Base-by-base conservation (phyloP, 1,140 invertebrate species). In the Aphelenchoides avenae region DNA sequence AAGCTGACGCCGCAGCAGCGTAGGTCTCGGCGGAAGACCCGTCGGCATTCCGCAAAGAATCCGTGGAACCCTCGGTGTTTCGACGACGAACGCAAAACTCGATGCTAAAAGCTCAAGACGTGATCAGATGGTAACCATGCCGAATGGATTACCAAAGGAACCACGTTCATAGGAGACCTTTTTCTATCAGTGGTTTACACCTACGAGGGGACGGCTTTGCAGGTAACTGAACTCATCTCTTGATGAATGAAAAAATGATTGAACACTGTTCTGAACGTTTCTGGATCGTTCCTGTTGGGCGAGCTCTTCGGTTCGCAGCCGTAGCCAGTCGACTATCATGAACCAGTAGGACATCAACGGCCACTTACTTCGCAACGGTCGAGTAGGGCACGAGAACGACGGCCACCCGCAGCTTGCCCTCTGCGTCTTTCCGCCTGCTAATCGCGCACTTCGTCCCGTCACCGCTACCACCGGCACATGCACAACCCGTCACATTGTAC, bases 401-500 rank as follows among this genome's bases (percentile, higher is more conserved):
- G 30, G 30, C 48, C 30, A 51, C 18, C 18, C 48, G 20, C 11
- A 51, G n/a, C 41, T 22, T 46, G 30, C 51, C 51, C 26, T 46
- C n/a, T 46, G n/a, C 13, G n/a, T 26, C 26, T 46, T 24, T 46
- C 34, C 5, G 26, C 29, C 34, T 46, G 43, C 29, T 24, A 13
- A 15, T 24, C 34, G 24, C 43, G 34, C 3, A 30, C 43, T 46
- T 29, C 24, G 24, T 13, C 34, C 5, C 26, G 3, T 41, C 18
- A 30, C 26, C 15, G 3, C 3, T 24, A 27, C 26, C n/a, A 11
- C 3, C 43, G 3, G 40, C 20, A 34, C 48, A 50, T 18, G 51
- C n/a, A 48, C 47, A 49, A 7, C 48, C 48, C 18, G 48, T 51
- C 5, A 29, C 48, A 50, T 51, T 51, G 31, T 49, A 22, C 7